These are phyloP conservation scores for Synanthedon formicaeformis DNA, from an alignment of 2,888 invertebrate genomes.

Conservation along the genomic window DNA sequence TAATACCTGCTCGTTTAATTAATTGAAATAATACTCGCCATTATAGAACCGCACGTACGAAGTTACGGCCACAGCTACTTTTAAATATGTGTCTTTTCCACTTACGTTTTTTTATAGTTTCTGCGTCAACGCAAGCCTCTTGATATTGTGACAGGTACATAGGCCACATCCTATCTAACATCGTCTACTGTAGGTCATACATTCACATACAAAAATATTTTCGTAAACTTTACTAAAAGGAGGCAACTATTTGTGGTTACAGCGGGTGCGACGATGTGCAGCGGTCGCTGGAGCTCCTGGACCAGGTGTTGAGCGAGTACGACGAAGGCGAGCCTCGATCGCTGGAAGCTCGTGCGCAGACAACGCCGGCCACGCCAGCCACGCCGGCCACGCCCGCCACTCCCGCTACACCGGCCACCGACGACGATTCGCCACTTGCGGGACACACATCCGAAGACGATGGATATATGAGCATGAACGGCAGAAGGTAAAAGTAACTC, in stretches of 20 bases:
- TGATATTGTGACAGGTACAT: no score
- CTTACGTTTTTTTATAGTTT: no score
- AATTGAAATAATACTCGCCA: no score
- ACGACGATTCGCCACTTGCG: constrained; percentile 82
- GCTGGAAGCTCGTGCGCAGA: constrained; percentile 55
- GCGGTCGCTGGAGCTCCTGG: constrained; percentile 87
- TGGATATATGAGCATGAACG: constrained; percentile 94
- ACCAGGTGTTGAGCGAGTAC: constrained; percentile 91
- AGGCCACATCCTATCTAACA: neutral
- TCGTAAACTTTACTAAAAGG: neutral
- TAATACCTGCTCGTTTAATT: no score
- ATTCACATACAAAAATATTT: no score
- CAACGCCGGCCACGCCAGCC: constrained; percentile 35
- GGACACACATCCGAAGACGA: constrained; percentile 91
- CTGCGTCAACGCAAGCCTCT: no score
- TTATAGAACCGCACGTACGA: no score
- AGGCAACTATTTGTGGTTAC: constrained; percentile 36
- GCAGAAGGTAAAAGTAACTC: constrained; percentile 69
- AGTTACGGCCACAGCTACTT: no score
- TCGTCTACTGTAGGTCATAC: neutral
- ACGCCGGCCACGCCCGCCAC: constrained; percentile 60
- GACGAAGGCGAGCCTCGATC: constrained; percentile 78
- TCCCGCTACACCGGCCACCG: constrained; percentile 69
- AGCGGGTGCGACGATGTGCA: constrained; percentile 89
- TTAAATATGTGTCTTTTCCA: no score